These are phyloP conservation scores for Clarias fuscus DNA, from an alignment of 2,797 vertebrate genomes.

Conservation along the genomic window DNA sequence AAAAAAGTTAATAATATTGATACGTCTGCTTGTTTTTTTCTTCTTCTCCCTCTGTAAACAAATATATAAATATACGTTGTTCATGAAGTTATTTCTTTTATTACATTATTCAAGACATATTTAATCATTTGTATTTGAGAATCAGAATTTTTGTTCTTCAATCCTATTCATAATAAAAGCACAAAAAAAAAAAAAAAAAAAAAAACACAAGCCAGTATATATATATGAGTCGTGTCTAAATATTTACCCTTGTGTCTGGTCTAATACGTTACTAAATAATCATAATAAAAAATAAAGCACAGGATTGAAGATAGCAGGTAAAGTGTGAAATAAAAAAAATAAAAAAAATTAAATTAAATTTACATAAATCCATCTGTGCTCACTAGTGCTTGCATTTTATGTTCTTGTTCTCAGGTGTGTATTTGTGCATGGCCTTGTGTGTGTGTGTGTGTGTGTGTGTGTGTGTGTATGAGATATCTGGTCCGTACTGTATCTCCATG, in stretches of 20 bases:
- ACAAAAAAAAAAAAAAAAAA: neutral
- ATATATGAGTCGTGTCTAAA: slow-evolving; percentile 21
- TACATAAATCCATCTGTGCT: slow-evolving; percentile 18
- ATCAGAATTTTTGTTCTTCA: neutral
- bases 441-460: slow-evolving; percentile 62
- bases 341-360: neutral
- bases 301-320: slow-evolving; percentile 38
- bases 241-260: slow-evolving; percentile 30
- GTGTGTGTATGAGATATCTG: slow-evolving; percentile 71
- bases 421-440: slow-evolving; percentile 51
- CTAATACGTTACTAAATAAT: slow-evolving; percentile 5
- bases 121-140: slow-evolving; percentile 7
- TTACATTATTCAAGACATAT: slow-evolving; percentile 1
- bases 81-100: neutral
- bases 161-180: neutral
- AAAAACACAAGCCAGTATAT: neutral
- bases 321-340: slow-evolving; percentile 21
- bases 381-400: slow-evolving; percentile 24
- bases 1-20: slow-evolving; percentile 7
- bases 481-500: slow-evolving; percentile 89
- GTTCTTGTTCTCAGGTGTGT: slow-evolving; percentile 38
- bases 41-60: slow-evolving; percentile 12
- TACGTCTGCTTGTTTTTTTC: slow-evolving; percentile 14
- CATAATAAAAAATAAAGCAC: slow-evolving; percentile 1
- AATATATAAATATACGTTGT: neutral